phyloP scores from a whole-genome alignment of 2,888 invertebrate genomes.

The Ryuthela nishihirai region DNA sequence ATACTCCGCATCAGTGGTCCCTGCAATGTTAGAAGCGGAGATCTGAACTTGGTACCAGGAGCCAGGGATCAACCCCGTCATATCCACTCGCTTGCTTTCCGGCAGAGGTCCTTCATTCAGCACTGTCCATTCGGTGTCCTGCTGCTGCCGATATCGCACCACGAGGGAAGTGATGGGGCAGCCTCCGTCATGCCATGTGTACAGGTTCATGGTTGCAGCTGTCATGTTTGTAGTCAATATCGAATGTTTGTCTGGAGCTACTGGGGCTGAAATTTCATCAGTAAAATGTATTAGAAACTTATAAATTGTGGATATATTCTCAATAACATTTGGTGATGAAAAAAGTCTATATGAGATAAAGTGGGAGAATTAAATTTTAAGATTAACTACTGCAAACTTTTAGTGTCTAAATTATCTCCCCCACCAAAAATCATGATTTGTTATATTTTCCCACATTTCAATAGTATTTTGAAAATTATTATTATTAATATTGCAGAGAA shows the following conservation, averaged over 20 bases:
- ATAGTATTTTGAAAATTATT: too few species aligned
- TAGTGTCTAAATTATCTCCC: neutral
- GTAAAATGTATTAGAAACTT: neutral
- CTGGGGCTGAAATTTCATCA: conserved; percentile 49
- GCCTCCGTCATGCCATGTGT: conserved; percentile 49
- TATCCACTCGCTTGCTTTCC: conserved; percentile 37
- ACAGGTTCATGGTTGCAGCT: conserved; percentile 48
- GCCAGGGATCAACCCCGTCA: conserved; percentile 48
- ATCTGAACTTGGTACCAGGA: conserved; percentile 51
- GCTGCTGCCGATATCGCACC: conserved; percentile 42
- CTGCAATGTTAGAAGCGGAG: conserved; percentile 52
- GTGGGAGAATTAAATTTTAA: neutral
- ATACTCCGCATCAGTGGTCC: conserved; percentile 49
- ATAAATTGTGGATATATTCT: too few species aligned
- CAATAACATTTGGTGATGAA: too few species aligned
- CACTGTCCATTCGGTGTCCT: conserved; percentile 43
- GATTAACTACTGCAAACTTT: neutral
- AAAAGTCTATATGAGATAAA: neutral
- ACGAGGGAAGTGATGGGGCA: conserved; percentile 49
- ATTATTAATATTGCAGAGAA: too few species aligned
- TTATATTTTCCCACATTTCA: too few species aligned
- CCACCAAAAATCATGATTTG: too few species aligned
- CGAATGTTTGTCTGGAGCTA: conserved; percentile 48
- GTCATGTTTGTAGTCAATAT: conserved; percentile 48
- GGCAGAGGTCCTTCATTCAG: conserved; percentile 16